Base-by-base conservation (phyloP, 2,888 invertebrate species). In the Melangyna quadrimaculata region DNA sequence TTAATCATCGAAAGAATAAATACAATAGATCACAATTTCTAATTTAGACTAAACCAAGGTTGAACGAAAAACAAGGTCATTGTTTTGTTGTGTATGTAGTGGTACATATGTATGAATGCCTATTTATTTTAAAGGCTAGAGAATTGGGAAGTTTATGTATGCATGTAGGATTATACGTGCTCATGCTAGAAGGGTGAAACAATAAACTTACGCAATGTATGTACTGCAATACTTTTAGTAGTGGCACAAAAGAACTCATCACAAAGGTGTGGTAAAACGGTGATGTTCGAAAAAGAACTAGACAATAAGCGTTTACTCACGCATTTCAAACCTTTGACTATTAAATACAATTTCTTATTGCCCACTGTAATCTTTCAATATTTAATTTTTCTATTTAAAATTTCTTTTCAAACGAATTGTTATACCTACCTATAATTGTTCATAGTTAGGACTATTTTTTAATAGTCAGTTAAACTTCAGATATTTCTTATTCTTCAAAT, bases 1-100 rank as follows among this genome's bases (percentile, higher is more conserved):
- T 61, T 24, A 61, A 61, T 12, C 40, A 61, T 40, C 4, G 24
- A 37, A 32, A 61, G 6, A 61, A 27, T 24, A 40, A 61, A 40
- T 61, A 61, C 61, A 61, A 61, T 61, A 40, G 61, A 61, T 40
- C n/a, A n/a, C 40, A 61, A 24, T 61, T 40, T 27, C 40, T 10
- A n/a, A 40, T 61, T 37, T 61, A 17, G 27, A 5, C 37, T 24
- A 40, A 27, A 40, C 3, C 61, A 27, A 61, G 61, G 40, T 40
- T 40, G 24, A 37, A 61, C n/a, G 7, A 3, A 27, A 61, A 61
- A 40, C 61, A 61, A 61, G 61, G 61, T 61, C 40, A 27, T 40
- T 40, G 61, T 17, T 24, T 61, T 59, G n/a, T 61, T 35, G 7
- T 59, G 6, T n/a, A 37, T 59, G 2, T 35, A 3, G 6, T 6